A percentile compares a stretch with the other conserved stretches of the same genome.
Conservation (phyloP, 2,797 vertebrate genomes). For the Furcifer pardalis region DNA sequence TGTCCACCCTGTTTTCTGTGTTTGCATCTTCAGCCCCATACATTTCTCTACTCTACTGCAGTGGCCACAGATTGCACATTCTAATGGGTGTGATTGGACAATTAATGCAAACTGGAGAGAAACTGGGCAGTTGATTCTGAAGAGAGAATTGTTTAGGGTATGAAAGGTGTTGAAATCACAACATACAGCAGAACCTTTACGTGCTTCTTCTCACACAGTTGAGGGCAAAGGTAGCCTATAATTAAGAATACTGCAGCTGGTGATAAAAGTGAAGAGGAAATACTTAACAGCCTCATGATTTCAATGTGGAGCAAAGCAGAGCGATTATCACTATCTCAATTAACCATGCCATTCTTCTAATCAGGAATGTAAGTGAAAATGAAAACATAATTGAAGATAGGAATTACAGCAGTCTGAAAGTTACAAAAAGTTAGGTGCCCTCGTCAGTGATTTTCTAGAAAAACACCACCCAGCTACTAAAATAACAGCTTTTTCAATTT, state of each 20-base stretch:
- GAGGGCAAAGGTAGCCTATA: neutral
- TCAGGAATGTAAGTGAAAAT: neutral
- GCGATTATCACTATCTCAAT: neutral
- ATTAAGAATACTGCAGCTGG: neutral
- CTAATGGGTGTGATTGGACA: neutral
- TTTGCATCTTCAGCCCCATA: neutral
- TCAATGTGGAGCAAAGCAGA: neutral
- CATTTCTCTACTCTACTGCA: neutral
- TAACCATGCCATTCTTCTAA: slow-evolving; percentile 9
- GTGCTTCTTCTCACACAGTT: neutral
- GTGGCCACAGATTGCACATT: neutral
- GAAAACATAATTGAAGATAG: neutral
- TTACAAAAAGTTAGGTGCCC: neutral
- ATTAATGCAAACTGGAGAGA: neutral
- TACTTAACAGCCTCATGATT: neutral
- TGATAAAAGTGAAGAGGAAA: slow-evolving; percentile 8
- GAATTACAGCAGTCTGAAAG: neutral
- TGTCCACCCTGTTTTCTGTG: neutral
- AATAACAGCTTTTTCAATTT: neutral
- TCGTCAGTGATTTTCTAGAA: neutral
- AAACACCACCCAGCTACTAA: neutral
- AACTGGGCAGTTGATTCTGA: neutral
- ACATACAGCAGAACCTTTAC: neutral
- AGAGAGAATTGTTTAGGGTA: neutral
- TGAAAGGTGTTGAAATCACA: neutral